Base-by-base conservation (phyloP, 30 jellyfish, hydroid and myxozoan species). In the Hydractinia symbiolongicarpus region DNA sequence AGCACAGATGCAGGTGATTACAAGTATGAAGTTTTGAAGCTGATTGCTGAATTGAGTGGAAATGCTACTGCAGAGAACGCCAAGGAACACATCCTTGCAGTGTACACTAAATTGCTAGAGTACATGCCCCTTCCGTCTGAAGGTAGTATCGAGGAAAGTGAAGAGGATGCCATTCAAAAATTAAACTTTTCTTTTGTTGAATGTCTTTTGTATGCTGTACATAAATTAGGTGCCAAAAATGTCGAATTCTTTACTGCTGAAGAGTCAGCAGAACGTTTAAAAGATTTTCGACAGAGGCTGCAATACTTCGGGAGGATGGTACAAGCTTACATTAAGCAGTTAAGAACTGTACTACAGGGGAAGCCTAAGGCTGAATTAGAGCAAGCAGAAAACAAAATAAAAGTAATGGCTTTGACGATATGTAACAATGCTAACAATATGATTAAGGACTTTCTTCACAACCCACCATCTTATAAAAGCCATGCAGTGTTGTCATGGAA, bases 391-490 rank as follows among this genome's bases (percentile, higher is more conserved):
- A 86, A 78, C 62, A 92, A 87, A 61, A 67, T 92, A 76, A 92
- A 92, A 77, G 78, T 87, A 54, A 71, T 86, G 53, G 96, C 93
- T 4, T 81, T 92, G 72, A 83, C 80, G 82, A 88, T 95, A 53
- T 87, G 96, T 19, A 87, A 88, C 70, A 87, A 92, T 79, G 88
- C 88, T 74, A 83, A 92, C 74, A 62, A 88, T 4, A 57, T 92
- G 68, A 87, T 92, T 11, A 88, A 93, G 94, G 98, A 92, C 79
- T 79, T 92, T 52, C 90, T 92, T 51, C 98, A 82, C 95, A 92
- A 92, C 55, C 98, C 98, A 8, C 98, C 98, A 7, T 81, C 96
- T 10, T 92, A 92, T 75, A 92, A 92, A 84, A 83, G 95, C 70
- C 71, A 61, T 50, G 72, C 84, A 21, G 72, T 82, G 6, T 87